Conservation (phyloP, 2,113 vertebrate species). For the Mastomys natalensis region DNA sequence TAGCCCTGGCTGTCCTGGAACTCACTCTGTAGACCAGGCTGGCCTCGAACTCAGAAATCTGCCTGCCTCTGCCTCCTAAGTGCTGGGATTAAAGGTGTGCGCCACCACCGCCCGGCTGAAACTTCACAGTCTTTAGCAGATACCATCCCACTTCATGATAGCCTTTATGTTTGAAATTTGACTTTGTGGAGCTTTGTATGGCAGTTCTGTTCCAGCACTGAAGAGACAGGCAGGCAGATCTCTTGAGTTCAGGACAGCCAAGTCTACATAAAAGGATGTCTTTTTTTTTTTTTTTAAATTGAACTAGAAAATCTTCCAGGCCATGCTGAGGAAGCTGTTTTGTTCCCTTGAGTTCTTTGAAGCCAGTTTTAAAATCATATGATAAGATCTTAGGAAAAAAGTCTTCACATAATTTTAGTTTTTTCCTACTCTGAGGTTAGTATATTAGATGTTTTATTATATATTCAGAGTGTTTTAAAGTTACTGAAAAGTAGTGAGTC, state of each 20-base stretch:
- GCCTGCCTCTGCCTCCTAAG: no score
- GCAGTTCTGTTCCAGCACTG: background rate
- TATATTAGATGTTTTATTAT: background rate
- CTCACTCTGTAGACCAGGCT: no score
- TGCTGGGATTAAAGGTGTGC: no score
- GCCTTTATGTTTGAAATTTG: slow-evolving; percentile 13
- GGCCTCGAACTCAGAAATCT: no score
- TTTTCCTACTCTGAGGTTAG: slow-evolving; percentile 3
- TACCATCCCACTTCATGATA: background rate
- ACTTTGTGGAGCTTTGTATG: background rate
- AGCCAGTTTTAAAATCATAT: background rate
- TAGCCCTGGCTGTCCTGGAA: no score
- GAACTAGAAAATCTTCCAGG: background rate
- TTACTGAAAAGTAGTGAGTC: background rate
- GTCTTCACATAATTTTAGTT: background rate
- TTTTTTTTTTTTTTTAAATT: no score
- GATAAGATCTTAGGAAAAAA: slow-evolving; percentile 6
- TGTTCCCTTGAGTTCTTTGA: slow-evolving; percentile 17
- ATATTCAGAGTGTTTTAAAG: slow-evolving; percentile 17
- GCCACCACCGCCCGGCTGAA: no score
- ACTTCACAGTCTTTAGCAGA: background rate
- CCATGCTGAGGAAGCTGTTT: slow-evolving; percentile 31
- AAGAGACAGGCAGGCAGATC: background rate
- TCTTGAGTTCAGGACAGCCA: background rate
- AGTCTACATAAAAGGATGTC: background rate